Percentiles rank a stretch among this genome's conserved stretches.
phyloP scores from a whole-genome alignment of 2,113 vertebrate genomes.

The Butorides virescens region DNA sequence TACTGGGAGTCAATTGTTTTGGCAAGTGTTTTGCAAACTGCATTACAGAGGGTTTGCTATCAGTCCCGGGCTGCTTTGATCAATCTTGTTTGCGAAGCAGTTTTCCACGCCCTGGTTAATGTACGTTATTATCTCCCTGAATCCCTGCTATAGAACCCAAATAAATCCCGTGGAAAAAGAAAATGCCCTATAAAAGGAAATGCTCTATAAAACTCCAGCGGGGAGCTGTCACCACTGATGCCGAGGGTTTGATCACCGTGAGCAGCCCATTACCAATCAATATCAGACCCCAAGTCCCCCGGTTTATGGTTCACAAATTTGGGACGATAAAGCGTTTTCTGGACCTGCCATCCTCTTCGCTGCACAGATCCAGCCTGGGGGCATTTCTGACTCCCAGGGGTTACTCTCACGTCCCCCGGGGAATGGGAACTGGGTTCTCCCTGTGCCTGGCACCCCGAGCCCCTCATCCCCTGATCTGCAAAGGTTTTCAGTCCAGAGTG shows the following conservation, averaged over 20 bases:
- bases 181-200: conserved; percentile 25
- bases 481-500: not conserved
- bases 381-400: not conserved
- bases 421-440: not conserved
- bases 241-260: not conserved
- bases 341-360: not conserved
- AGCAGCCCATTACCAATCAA: not conserved
- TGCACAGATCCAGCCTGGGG: not conserved
- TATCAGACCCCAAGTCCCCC: not conserved
- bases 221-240: not conserved
- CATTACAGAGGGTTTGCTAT: not conserved
- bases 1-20: not conserved
- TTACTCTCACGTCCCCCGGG: not conserved
- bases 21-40: conserved; percentile 13
- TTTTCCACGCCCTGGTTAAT: conserved; percentile 2
- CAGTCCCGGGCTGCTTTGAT: conserved; percentile 35
- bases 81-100: conserved; percentile 28
- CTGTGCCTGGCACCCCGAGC: not conserved
- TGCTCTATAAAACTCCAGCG: not conserved
- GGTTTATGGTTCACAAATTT: not conserved
- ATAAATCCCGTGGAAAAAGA: not conserved
- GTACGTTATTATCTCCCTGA: conserved; percentile 29
- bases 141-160: conserved; percentile 41
- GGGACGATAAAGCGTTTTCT: not conserved
- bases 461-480: not conserved